Evolutionary conservation across 2,797 vertebrate species (phyloP), one percentile per base, ranked within the genome.

Genomic region (Brachymystax lenok): DNA sequence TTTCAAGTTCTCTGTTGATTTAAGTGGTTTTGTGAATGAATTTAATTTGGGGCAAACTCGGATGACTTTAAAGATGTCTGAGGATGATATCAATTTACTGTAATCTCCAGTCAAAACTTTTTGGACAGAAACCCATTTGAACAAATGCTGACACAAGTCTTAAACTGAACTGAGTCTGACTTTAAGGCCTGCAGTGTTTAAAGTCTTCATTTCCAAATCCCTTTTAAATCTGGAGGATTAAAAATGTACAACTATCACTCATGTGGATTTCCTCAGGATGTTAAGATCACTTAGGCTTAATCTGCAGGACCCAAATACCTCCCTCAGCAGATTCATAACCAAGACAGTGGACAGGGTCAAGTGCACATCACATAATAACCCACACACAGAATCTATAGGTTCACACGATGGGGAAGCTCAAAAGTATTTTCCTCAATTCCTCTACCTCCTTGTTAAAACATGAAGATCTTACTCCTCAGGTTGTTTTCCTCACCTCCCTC

Each of bases 151-250:
- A 73, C 71, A 59, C 52, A 56, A 33, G 71, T 16, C 52, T 56
- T 59, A 73, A 56, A 30, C 71, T 73, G 5, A 27, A 72, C 51
- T 19, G 27, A 54, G 27, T 52, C 52, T 19, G 52, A 33, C 28
- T 72, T 56, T 73, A 56, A 59, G 51, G 28, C 71, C 24, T 54
- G 21, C 40, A 19, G n/a, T 12, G n/a, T 51, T 72, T 30, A 30
- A 73, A 19, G 52, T 56, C 35, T 24, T 28, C 63, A 30, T 30
- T 68, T 50, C 24, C 50, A 61, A 75, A 75, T 67, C 35, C 59
- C 64, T 27, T 67, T 67, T 56, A 75, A 67, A 75, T 66, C 74
- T 67, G 3, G 4, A 30, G 40, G 61, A 67, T 75, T 75, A 68
- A 52, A 75, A 17, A 75, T 67, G 46, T 27, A 75, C 7, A 67